A percentile compares a stretch with the other conserved stretches of the same genome.
Evolutionary conservation across 2,888 invertebrate genomes (phyloP).

Genomic region (Opisthograptis luteolata): DNA sequence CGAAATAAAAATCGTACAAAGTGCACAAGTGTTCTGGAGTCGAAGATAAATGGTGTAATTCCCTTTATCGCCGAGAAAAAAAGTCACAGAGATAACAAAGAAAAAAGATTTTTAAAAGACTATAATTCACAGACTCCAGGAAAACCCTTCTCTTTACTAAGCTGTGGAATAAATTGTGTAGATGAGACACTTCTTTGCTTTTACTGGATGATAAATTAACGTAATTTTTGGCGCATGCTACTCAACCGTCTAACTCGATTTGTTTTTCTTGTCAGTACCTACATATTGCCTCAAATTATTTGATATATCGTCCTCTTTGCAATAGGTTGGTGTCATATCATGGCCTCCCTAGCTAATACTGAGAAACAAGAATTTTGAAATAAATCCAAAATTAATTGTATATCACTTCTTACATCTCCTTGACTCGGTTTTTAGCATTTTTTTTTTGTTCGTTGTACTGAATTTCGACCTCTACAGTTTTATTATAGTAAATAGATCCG

Average conservation of each 20-base stretch:
- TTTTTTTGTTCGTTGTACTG: no score
- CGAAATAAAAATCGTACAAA: slow-evolving; percentile 34
- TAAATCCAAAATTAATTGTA: no score
- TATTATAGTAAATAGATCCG: no score
- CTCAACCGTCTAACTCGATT: slow-evolving; percentile 1
- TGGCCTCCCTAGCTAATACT: no score
- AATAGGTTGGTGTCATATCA: no score
- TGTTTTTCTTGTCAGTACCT: no score
- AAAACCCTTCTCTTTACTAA: slow-evolving; percentile 54
- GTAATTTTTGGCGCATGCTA: slow-evolving; percentile 18
- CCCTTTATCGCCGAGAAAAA: slow-evolving; percentile 67
- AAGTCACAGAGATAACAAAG: slow-evolving; percentile 73
- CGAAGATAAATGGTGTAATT: slow-evolving; percentile 74
- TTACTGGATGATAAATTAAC: slow-evolving; percentile 27
- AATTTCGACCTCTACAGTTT: no score
- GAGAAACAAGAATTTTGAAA: no score
- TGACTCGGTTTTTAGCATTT: no score
- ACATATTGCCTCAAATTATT: no score
- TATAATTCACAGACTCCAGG: slow-evolving; percentile 63
- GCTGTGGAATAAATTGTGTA: slow-evolving; percentile 43
- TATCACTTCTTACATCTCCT: no score
- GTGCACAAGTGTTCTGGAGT: slow-evolving; percentile 29
- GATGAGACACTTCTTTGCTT: slow-evolving; percentile 47
- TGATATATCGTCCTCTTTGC: no score
- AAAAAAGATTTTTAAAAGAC: slow-evolving; percentile 75